A percentile compares a stretch with the other conserved stretches of the same genome.
These are phyloP conservation scores for Nycticebus coucang DNA, from an alignment of 2,113 vertebrate genomes.

Conservation along the genomic window DNA sequence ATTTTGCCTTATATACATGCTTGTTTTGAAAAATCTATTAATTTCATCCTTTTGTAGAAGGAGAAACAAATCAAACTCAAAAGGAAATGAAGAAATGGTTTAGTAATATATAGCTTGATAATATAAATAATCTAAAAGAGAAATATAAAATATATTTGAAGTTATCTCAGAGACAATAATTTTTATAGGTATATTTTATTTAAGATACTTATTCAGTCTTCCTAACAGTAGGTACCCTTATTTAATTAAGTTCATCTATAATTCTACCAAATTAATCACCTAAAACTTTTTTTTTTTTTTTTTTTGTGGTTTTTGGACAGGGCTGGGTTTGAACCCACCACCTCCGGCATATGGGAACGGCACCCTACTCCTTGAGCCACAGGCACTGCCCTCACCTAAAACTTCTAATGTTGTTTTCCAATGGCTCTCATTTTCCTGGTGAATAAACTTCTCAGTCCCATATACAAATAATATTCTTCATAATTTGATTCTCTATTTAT, in stretches of 20 bases:
- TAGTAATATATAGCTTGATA: background rate
- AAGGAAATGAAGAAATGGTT: conserved; percentile 10
- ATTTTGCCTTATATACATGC: background rate
- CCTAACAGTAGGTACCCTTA: conserved; percentile 12
- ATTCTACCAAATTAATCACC: background rate
- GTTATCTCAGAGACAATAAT: background rate
- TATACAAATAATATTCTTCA: background rate
- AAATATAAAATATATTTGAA: background rate
- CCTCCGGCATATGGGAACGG: too few species aligned
- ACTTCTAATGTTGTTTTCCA: background rate
- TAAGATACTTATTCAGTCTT: background rate
- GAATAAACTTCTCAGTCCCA: background rate
- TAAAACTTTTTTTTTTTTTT: too few species aligned
- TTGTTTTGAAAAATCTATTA: conserved; percentile 35
- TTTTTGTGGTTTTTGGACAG: too few species aligned
- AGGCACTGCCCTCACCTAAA: too few species aligned
- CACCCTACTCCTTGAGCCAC: too few species aligned
- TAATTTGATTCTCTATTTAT: background rate
- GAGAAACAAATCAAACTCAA: background rate
- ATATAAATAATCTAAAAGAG: background rate
- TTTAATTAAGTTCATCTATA: background rate
- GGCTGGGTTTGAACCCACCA: too few species aligned
- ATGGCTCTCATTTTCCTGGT: background rate
- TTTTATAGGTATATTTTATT: conserved; percentile 17
- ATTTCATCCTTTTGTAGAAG: background rate